Base-by-base conservation (phyloP, 2,888 invertebrate genomes). In the Hololepta plana region DNA sequence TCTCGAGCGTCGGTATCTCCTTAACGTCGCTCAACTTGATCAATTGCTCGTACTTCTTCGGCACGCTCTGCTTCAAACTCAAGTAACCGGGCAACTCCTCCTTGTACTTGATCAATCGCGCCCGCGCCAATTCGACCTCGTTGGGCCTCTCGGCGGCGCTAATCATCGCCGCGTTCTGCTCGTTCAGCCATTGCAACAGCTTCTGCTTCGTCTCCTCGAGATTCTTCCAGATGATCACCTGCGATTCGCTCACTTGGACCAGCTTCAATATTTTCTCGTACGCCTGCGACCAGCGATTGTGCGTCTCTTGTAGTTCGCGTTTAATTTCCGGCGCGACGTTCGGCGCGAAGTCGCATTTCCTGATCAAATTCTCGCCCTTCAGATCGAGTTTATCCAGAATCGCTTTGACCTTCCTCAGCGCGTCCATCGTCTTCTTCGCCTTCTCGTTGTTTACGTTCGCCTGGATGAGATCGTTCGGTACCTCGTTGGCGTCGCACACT, bases 171-270 rank as follows among this genome's bases (percentile, higher is more conserved):
- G 75, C 72, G 30, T 79, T 79, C 12, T 81, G 87, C 45, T 81
- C 76, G 31, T 70, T 69, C 4, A 90, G 47, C 93, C 93, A 93
- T 12, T 72, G 67, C 1, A 77, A 55, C 3, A 91, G 59, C 46
- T 84, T 84, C 35, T 76, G 75, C 46, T 82, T 84, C 1, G 75
- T 72, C 31, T 82, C 81, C 38, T 85, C 80, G 16, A 93, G 77
- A 49, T 90, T 87, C 42, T 84, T 77, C 88, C 90, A 91, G 27
- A 90, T 76, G n/a, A 82, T 74, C 0, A 77, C 63, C 52, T 91
- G 87, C 0, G 84, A 80, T 54, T 93, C 91, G 25, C 79, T 67
- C 27, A 72, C 72, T 49, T 85, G 82, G 12, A 74, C 70, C 37
- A 72, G 66, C 37, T 74, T 76, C 4, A 74, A 63, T 3, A 80